These are phyloP conservation scores for Heliconius erato DNA, from an alignment of 2,888 invertebrate species.

Conservation along the genomic window DNA sequence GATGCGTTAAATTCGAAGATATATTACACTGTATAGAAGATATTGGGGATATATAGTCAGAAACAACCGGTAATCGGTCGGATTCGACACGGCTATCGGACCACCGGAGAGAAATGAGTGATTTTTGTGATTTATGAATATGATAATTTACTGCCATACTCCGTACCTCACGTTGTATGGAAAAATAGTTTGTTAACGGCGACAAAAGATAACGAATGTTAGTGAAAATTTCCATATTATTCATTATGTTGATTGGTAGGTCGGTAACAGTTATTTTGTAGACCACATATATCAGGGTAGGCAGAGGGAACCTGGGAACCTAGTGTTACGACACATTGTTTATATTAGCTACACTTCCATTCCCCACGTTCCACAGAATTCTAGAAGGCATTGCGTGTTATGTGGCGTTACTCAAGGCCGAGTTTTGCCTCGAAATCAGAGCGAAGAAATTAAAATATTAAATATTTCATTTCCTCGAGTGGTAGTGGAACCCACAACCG, in stretches of 20 bases:
- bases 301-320: not conserved
- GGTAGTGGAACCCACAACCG: not conserved
- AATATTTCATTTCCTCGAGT: not conserved
- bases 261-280: not conserved
- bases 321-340: not conserved
- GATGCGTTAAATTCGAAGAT: constrained; percentile 27
- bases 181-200: not conserved
- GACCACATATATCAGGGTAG: not conserved
- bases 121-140: constrained; percentile 48
- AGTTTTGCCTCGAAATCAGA: not conserved
- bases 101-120: constrained; percentile 49
- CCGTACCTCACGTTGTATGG: constrained; percentile 1
- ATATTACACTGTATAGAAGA: constrained; percentile 20
- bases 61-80: constrained; percentile 72
- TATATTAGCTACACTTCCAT: no score
- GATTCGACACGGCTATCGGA: constrained; percentile 68
- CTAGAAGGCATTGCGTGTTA: not conserved
- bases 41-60: constrained; percentile 59
- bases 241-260: not conserved
- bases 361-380: not conserved
- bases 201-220: constrained; percentile 14
- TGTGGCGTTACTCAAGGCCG: not conserved
- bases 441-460: not conserved
- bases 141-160: constrained; percentile 42
- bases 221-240: not conserved